Conservation (phyloP, 64 coral and sea anemone genomes). For the Astreopora myriophthalma region DNA sequence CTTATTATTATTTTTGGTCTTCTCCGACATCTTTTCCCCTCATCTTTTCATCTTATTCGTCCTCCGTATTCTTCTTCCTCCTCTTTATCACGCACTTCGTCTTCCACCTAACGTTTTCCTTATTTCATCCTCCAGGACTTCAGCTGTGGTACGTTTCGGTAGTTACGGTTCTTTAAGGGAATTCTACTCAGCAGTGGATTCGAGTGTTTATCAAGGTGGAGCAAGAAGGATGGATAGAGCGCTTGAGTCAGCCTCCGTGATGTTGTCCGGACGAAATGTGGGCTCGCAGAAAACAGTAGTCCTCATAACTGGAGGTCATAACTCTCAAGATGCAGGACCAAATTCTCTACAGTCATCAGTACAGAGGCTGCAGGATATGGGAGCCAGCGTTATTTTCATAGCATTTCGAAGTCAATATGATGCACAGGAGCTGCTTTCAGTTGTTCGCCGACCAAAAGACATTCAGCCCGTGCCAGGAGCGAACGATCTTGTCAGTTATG, state of each 20-base stretch:
- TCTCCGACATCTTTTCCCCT: background rate
- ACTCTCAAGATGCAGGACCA: background rate
- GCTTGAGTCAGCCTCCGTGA: constrained; percentile 33
- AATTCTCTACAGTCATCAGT: constrained; percentile 19
- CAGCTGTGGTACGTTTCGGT: background rate
- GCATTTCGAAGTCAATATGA: constrained; percentile 45
- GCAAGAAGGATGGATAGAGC: constrained; percentile 70
- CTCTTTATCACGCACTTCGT: background rate
- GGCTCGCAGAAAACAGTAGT: constrained; percentile 50
- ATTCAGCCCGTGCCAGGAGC: constrained; percentile 18
- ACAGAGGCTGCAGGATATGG: constrained; percentile 3
- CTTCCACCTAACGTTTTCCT: background rate
- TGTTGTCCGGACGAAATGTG: constrained; percentile 3
- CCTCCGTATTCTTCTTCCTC: background rate
- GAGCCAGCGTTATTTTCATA: constrained; percentile 49
- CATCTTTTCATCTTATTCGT: no score
- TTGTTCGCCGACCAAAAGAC: constrained; percentile 50
- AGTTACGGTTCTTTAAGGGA: background rate
- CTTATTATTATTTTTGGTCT: background rate
- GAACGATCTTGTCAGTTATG: constrained; percentile 4
- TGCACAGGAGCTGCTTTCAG: background rate
- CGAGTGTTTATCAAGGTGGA: constrained; percentile 23
- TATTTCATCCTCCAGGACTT: background rate
- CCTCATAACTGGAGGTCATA: constrained; percentile 36
- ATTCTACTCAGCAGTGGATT: constrained; percentile 14